Percentiles rank a stretch among this genome's conserved stretches.
Evolutionary conservation across 2,113 vertebrate genomes (phyloP).

Genomic region (Cervus canadensis): DNA sequence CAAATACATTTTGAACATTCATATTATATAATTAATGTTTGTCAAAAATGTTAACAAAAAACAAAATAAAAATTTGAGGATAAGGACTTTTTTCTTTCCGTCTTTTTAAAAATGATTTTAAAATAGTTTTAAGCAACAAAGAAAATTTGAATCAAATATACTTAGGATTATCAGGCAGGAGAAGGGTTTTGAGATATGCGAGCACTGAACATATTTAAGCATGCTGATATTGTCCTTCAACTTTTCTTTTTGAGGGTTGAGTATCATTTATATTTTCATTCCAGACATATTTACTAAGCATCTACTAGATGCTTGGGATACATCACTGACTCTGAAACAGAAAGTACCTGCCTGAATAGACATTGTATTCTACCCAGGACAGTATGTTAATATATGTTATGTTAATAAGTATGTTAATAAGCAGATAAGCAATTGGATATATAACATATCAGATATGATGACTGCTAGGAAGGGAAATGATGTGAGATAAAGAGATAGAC

Average conservation of each 20-base stretch:
- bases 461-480: background rate
- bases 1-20: background rate
- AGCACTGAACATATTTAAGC: background rate
- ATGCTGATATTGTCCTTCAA: background rate
- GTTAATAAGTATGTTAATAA: background rate
- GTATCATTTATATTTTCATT: background rate
- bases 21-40: background rate
- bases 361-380: background rate
- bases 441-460: background rate
- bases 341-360: background rate
- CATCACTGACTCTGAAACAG: background rate
- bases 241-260: background rate
- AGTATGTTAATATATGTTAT: background rate
- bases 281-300: background rate
- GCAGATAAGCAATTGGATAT: background rate
- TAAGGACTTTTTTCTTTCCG: background rate
- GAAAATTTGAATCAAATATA: background rate
- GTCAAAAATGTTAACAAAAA: background rate
- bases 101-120: background rate
- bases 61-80: background rate
- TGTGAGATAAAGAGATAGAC: background rate
- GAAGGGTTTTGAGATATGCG: background rate
- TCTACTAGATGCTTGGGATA: background rate
- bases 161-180: background rate
- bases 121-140: background rate